Percentiles rank a stretch among this genome's conserved stretches.
phyloP scores from a whole-genome alignment of 1,140 invertebrate genomes.

The Eriocheir sinensis region DNA sequence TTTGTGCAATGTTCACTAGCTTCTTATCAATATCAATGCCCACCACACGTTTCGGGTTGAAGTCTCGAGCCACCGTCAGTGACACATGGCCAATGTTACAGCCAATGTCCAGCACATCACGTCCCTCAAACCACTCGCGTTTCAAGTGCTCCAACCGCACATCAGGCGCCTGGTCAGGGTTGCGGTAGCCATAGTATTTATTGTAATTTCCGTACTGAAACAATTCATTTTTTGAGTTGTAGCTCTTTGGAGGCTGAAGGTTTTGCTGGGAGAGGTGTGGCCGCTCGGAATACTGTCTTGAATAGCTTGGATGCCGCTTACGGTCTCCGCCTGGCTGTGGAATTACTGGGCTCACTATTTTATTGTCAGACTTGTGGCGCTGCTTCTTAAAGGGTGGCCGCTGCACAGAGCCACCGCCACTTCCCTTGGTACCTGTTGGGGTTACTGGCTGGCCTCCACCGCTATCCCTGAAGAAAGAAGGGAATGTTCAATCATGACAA shows the following conservation, averaged over 20 bases:
- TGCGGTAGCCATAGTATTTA: slow-evolving; percentile 97
- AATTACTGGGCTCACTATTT: slow-evolving; percentile 95
- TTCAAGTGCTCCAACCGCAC: slow-evolving; percentile 91
- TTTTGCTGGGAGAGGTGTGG: slow-evolving; percentile 66
- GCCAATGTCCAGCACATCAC: slow-evolving; percentile 97
- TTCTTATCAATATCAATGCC: slow-evolving; percentile 98
- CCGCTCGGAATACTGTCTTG: slow-evolving; percentile 61
- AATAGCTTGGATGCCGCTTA: slow-evolving; percentile 80
- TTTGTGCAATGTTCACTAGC: slow-evolving; percentile 91
- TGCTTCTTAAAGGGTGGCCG: slow-evolving; percentile 77
- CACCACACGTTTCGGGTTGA: slow-evolving; percentile 91
- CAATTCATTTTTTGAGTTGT: slow-evolving; percentile 85
- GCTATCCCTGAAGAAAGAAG: slow-evolving; percentile 39
- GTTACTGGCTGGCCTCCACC: slow-evolving; percentile 60
- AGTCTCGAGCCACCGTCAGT: slow-evolving; percentile 89
- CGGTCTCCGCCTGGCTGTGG: slow-evolving; percentile 91
- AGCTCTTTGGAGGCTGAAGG: slow-evolving; percentile 61
- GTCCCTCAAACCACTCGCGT: slow-evolving; percentile 92
- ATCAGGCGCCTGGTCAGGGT: slow-evolving; percentile 90
- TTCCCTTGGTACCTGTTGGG: slow-evolving; percentile 56
- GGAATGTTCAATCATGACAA: too few species aligned
- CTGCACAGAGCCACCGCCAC: slow-evolving; percentile 32
- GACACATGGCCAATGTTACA: slow-evolving; percentile 99
- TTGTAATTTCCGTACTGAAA: slow-evolving; percentile 98
- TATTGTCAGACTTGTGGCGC: slow-evolving; percentile 83